phyloP scores from a whole-genome alignment of 2,888 invertebrate genomes.

The Mantis religiosa region DNA sequence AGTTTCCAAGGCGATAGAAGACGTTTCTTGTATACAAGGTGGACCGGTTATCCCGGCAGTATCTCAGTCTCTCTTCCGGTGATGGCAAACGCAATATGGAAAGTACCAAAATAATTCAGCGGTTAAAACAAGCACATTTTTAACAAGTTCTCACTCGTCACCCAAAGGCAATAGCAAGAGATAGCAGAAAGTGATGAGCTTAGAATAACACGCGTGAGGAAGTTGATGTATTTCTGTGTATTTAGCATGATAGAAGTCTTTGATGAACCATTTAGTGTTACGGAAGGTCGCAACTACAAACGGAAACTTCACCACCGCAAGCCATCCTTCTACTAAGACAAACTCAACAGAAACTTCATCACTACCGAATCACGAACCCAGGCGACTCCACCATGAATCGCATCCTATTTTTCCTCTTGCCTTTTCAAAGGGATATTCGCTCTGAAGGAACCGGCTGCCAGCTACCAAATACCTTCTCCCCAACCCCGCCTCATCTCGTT shows the following conservation, averaged over 20 bases:
- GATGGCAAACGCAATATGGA: too few relatives aligned
- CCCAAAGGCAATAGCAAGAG: too few relatives aligned
- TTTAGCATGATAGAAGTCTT: background rate
- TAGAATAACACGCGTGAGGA: too few relatives aligned
- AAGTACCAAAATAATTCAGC: too few relatives aligned
- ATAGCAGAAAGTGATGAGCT: too few relatives aligned
- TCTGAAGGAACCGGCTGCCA: background rate
- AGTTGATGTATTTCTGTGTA: too few relatives aligned
- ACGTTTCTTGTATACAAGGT: too few relatives aligned
- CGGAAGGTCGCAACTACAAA: background rate
- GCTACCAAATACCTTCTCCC: background rate
- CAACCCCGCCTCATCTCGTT: background rate
- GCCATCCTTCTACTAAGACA: background rate
- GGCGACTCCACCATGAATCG: background rate
- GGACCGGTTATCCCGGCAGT: too few relatives aligned
- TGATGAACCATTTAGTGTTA: background rate
- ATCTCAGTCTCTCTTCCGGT: too few relatives aligned
- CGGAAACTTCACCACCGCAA: background rate
- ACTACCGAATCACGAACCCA: background rate
- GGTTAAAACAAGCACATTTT: too few relatives aligned
- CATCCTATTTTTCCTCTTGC: background rate
- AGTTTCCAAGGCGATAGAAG: too few relatives aligned
- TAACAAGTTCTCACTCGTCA: too few relatives aligned
- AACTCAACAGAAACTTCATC: background rate
- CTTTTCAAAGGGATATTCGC: background rate